These are phyloP conservation scores for Epistrophe eligans DNA, from an alignment of 2,888 invertebrate genomes.

Conservation along the genomic window DNA sequence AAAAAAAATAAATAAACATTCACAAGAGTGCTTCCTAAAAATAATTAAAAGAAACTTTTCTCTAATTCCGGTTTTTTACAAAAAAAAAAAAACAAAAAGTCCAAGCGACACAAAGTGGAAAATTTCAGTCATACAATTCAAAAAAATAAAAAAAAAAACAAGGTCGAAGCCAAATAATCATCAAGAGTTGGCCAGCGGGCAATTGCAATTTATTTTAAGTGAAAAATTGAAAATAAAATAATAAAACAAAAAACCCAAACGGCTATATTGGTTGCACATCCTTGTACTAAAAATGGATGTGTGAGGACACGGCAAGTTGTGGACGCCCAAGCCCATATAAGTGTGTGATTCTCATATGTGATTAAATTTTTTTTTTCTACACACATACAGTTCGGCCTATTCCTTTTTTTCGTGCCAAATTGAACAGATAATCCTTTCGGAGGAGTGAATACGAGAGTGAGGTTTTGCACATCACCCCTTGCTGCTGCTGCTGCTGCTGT, in stretches of 20 bases:
- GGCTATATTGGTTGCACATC: constrained; percentile 29
- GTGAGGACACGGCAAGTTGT: constrained; percentile 8
- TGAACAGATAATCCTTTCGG: constrained; percentile 65
- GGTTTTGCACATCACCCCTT: constrained; percentile 5
- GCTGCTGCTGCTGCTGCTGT: constrained; percentile 9
- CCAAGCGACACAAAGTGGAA: constrained; percentile 34
- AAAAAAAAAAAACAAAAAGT: constrained; percentile 37
- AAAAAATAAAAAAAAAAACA: constrained; percentile 40
- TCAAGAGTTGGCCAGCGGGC: constrained; percentile 27
- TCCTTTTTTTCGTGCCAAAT: constrained; percentile 34
- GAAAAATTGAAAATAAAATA: constrained; percentile 51
- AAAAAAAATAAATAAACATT: neutral
- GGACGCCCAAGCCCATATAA: constrained; percentile 1
- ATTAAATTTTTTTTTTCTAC: constrained; percentile 35
- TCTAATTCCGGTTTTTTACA: constrained; percentile 55
- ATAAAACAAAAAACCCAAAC: constrained; percentile 12
- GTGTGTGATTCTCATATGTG: constrained; percentile 43
- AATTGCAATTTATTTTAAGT: constrained; percentile 42
- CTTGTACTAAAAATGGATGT: constrained; percentile 16
- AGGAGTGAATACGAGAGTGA: constrained; percentile 33
- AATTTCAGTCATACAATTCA: neutral
- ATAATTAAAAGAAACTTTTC: constrained; percentile 40
- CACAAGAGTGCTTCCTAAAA: constrained; percentile 41
- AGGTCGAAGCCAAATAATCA: constrained; percentile 64
- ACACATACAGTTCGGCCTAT: constrained; percentile 1